Percentiles rank a stretch among this genome's conserved stretches.
Conservation (phyloP, 2,888 invertebrate species). For the Imbricaverruca yamaguchii region DNA sequence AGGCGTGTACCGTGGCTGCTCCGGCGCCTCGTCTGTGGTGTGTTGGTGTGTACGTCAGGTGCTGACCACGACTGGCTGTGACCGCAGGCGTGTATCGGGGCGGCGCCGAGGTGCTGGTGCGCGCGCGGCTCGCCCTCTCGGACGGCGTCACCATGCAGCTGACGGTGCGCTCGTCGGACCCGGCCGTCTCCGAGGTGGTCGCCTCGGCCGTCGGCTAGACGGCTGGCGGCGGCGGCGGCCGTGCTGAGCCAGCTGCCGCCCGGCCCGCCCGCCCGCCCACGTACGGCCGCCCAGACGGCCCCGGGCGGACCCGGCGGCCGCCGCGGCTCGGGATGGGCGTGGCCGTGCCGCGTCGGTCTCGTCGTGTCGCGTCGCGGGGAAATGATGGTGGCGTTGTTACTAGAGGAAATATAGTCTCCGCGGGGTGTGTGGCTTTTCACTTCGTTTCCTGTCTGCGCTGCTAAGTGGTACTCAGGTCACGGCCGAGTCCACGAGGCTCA, state of each 20-base stretch:
- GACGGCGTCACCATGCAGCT: slow-evolving; percentile 87
- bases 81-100: slow-evolving; percentile 75
- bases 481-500: too few relatives aligned
- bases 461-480: too few relatives aligned
- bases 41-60: too few relatives aligned
- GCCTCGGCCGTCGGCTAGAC: slow-evolving; percentile 72
- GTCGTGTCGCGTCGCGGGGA: not conserved
- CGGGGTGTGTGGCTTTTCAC: too few relatives aligned
- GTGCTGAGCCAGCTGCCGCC: not conserved
- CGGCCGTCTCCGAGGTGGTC: slow-evolving; percentile 77
- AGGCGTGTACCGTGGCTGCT: too few relatives aligned
- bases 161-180: slow-evolving; percentile 75
- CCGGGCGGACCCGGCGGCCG: not conserved
- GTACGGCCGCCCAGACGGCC: not conserved
- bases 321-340: not conserved
- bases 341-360: too few relatives aligned
- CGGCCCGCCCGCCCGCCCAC: not conserved
- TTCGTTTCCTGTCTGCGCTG: too few relatives aligned
- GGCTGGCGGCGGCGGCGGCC: not conserved
- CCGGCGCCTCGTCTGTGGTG: too few relatives aligned
- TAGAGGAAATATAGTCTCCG: not conserved
- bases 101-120: slow-evolving; percentile 77
- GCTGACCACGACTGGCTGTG: not conserved
- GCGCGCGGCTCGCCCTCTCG: slow-evolving; percentile 72
- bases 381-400: not conserved